These are phyloP conservation scores for Cephus nigrinus DNA, from an alignment of 2,888 invertebrate genomes.

Conservation along the genomic window DNA sequence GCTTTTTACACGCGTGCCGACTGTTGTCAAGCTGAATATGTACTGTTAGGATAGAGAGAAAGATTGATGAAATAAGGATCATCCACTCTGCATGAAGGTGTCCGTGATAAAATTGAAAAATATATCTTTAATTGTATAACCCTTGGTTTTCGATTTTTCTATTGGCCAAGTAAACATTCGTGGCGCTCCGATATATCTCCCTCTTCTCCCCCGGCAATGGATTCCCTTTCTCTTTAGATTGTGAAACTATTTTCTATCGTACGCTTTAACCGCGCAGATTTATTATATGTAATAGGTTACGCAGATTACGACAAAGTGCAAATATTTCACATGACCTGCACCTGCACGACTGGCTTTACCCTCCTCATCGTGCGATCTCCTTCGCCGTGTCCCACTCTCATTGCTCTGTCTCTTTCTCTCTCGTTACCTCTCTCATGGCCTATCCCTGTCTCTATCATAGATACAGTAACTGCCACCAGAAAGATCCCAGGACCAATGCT, in stretches of 20 bases:
- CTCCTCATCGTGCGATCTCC: conserved; percentile 19
- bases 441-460: not conserved
- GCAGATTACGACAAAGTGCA: conserved; percentile 62
- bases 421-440: not conserved
- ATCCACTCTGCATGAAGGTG: no score
- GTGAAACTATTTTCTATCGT: conserved; percentile 56
- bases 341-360: conserved; percentile 36
- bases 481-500: no score
- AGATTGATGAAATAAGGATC: no score
- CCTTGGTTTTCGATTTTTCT: no score
- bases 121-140: no score
- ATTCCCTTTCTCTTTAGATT: conserved; percentile 62
- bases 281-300: conserved; percentile 61
- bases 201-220: conserved; percentile 19
- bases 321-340: conserved; percentile 63
- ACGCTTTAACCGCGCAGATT: conserved; percentile 45
- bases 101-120: no score
- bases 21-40: no score
- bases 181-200: no score
- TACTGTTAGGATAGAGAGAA: no score
- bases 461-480: not conserved
- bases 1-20: no score
- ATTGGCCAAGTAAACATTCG: no score
- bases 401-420: not conserved
- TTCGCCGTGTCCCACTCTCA: conserved; percentile 31